Percentiles rank a stretch among this genome's conserved stretches.
Conservation (phyloP, 2,888 invertebrate genomes). For the Dicranocentrus wangi region DNA sequence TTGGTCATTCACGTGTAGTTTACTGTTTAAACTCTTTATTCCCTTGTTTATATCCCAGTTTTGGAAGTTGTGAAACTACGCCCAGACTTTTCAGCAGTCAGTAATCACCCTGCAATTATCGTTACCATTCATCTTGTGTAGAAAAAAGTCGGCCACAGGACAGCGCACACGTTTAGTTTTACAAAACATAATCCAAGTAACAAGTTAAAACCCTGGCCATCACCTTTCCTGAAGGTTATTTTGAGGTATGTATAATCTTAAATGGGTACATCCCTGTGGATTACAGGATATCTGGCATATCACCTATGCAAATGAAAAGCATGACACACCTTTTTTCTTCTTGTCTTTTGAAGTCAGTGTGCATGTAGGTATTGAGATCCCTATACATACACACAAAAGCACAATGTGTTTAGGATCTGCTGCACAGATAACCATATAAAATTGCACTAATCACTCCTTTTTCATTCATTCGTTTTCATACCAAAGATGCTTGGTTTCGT, state of each 20-base stretch:
- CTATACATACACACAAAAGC: neutral
- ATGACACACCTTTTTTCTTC: slow-evolving; percentile 49
- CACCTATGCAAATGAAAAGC: slow-evolving; percentile 2
- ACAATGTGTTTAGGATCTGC: no score
- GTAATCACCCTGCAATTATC: slow-evolving; percentile 50
- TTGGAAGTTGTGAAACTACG: slow-evolving; percentile 20
- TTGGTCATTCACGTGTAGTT: neutral
- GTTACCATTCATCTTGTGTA: slow-evolving; percentile 37
- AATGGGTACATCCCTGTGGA: neutral
- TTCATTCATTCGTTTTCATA: neutral
- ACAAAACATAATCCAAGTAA: slow-evolving; percentile 18
- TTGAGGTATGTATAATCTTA: slow-evolving; percentile 6
- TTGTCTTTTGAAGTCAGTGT: slow-evolving; percentile 2
- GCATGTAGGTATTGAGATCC: no score
- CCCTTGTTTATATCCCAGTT: slow-evolving; percentile 39
- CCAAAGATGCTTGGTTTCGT: no score
- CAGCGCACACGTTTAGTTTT: neutral
- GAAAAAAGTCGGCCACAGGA: slow-evolving; percentile 33
- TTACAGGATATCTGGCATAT: neutral
- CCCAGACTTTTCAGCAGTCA: slow-evolving; percentile 9
- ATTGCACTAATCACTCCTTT: slow-evolving; percentile 38
- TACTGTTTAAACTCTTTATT: neutral
- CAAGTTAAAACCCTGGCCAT: slow-evolving; percentile 50
- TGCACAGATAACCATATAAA: slow-evolving; percentile 23
- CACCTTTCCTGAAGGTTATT: slow-evolving; percentile 59